phyloP scores from a whole-genome alignment of 2,113 vertebrate genomes.

The Nothobranchius furzeri region DNA sequence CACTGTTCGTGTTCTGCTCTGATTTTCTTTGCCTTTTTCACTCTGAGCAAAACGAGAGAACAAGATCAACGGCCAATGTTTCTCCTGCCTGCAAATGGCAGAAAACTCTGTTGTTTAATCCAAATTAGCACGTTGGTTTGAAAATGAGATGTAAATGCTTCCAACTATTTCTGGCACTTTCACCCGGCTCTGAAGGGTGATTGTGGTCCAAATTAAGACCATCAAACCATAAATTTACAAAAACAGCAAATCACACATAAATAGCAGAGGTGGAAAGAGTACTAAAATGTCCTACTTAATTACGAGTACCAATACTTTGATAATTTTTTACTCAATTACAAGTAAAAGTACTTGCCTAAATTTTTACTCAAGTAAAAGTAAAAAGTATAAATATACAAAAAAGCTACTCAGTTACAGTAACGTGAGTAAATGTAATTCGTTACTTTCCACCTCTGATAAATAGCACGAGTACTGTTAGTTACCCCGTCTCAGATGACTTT shows the following conservation, averaged over 20 bases:
- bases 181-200: slow-evolving; percentile 5
- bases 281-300: too few relatives aligned
- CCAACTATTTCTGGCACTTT: slow-evolving; percentile 27
- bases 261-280: too few relatives aligned
- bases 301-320: too few relatives aligned
- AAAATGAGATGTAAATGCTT: slow-evolving; percentile 26
- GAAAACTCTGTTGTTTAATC: slow-evolving; percentile 1
- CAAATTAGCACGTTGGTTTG: slow-evolving; percentile 8
- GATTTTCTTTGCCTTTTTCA: slow-evolving; percentile 30
- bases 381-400: too few relatives aligned
- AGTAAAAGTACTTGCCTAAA: too few relatives aligned
- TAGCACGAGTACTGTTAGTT: background rate
- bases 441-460: too few relatives aligned
- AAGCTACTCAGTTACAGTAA: too few relatives aligned
- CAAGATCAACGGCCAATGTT: slow-evolving; percentile 19
- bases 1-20: slow-evolving; percentile 12
- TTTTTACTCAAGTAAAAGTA: too few relatives aligned
- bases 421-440: too few relatives aligned
- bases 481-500: background rate
- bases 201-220: slow-evolving; percentile 25
- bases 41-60: slow-evolving; percentile 34
- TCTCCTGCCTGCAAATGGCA: slow-evolving; percentile 16
- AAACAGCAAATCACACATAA: background rate
- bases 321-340: too few relatives aligned
- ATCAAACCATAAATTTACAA: slow-evolving; percentile 10